Percentiles rank a stretch among this genome's conserved stretches.
phyloP scores from a whole-genome alignment of 35 echinoderm and acorn worm genomes.

The Acanthaster planci region DNA sequence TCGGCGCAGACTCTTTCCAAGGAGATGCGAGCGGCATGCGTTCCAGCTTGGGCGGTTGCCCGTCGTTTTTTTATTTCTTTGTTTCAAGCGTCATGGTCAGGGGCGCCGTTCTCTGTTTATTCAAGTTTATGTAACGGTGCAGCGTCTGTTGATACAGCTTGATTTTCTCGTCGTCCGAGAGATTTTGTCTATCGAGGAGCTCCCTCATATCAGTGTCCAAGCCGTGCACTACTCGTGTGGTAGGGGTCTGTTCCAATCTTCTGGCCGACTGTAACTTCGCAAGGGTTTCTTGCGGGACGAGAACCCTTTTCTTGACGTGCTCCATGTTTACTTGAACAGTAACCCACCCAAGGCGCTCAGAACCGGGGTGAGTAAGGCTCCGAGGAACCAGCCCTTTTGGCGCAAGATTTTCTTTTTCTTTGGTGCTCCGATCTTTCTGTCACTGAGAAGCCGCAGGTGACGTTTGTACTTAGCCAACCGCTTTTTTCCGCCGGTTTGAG shows the following conservation, averaged over 20 bases:
- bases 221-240: not conserved
- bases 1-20: not conserved
- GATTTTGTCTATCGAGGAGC: slow-evolving; percentile 40
- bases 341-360: not conserved
- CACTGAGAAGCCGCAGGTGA: slow-evolving; percentile 37
- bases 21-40: not conserved
- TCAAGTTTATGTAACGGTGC: slow-evolving; percentile 36
- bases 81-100: slow-evolving; percentile 22
- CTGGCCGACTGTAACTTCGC: not conserved
- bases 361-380: slow-evolving; percentile 8
- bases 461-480: slow-evolving; percentile 55
- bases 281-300: slow-evolving; percentile 39
- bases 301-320: slow-evolving; percentile 58
- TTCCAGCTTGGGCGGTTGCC: not conserved
- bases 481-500: slow-evolving; percentile 41
- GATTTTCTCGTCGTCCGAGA: slow-evolving; percentile 41
- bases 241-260: not conserved
- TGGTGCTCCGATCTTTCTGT: slow-evolving; percentile 33
- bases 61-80: not conserved
- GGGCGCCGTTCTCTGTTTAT: slow-evolving; percentile 22
- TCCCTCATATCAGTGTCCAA: slow-evolving; percentile 52
- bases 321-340: slow-evolving; percentile 2
- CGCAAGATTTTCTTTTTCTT: slow-evolving; percentile 33
- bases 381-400: slow-evolving; percentile 49
- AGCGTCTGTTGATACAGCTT: slow-evolving; percentile 55